Conservation (phyloP, 2,888 invertebrate genomes). For the Lepidochitona cinerea region DNA sequence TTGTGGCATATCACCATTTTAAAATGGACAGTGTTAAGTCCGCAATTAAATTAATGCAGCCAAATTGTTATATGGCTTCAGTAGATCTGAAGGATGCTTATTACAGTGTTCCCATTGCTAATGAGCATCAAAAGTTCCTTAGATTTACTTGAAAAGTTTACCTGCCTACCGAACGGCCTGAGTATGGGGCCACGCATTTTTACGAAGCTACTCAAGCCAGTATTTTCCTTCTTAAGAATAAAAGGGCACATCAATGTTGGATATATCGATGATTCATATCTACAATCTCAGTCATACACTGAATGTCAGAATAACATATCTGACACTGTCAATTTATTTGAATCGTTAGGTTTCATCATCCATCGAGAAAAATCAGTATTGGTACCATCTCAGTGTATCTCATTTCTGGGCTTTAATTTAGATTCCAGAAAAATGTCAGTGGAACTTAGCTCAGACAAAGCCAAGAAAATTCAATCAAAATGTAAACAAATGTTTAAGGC, state of each 20-base stretch:
- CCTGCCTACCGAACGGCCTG: slow-evolving; percentile 30
- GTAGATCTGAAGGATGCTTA: slow-evolving; percentile 32
- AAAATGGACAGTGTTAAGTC: slow-evolving; percentile 30
- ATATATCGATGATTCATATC: slow-evolving; percentile 21
- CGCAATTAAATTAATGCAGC: slow-evolving; percentile 19
- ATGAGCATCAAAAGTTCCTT: slow-evolving; percentile 23
- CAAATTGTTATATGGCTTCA: slow-evolving; percentile 24
- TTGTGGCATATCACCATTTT: slow-evolving; percentile 14
- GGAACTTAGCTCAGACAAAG: slow-evolving; percentile 14
- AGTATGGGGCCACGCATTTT: slow-evolving; percentile 28
- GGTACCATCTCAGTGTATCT: slow-evolving; percentile 20
- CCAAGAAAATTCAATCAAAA: neutral
- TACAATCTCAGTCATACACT: slow-evolving; percentile 1
- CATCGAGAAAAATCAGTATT: slow-evolving; percentile 29
- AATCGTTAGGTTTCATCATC: slow-evolving; percentile 15
- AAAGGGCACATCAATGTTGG: slow-evolving; percentile 19
- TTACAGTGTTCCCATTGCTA: slow-evolving; percentile 21
- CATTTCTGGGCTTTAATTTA: slow-evolving; percentile 26
- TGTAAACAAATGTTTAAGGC: slow-evolving; percentile 5
- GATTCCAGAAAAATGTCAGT: slow-evolving; percentile 29
- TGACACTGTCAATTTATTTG: slow-evolving; percentile 7
- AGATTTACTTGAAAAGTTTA: slow-evolving; percentile 31
- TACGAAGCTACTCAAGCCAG: slow-evolving; percentile 33
- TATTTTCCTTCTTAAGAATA: slow-evolving; percentile 23
- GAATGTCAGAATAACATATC: neutral